These are phyloP conservation scores for Gorilla gorilla DNA, from an alignment of 2,113 vertebrate genomes.

Conservation along the genomic window DNA sequence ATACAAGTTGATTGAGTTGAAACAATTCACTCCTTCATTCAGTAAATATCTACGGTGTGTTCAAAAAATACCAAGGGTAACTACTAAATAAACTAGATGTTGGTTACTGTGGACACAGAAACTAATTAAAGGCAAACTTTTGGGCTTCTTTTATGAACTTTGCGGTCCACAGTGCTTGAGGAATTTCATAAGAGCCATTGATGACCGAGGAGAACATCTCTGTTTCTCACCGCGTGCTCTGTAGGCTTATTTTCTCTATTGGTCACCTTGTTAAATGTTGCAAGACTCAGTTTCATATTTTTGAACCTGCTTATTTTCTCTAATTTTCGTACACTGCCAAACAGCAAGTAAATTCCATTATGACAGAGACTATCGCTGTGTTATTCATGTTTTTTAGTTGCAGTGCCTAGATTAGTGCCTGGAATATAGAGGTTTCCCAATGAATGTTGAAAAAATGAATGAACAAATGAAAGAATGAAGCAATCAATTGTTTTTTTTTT, in stretches of 20 bases:
- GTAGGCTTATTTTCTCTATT: not conserved
- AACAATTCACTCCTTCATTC: not conserved
- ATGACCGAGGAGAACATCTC: rapidly evolving
- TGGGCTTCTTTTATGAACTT: not conserved
- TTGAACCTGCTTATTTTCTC: not conserved
- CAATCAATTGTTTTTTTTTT: not conserved
- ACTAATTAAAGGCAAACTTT: not conserved
- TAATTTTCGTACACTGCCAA: not conserved
- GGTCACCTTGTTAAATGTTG: not conserved
- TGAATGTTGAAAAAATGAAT: not conserved
- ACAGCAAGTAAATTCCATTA: not conserved
- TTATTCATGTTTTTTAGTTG: not conserved
- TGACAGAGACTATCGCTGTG: rapidly evolving
- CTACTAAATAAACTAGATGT: not conserved
- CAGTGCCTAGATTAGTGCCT: not conserved
- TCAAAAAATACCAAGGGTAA: not conserved
- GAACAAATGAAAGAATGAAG: not conserved
- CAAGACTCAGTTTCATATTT: not conserved
- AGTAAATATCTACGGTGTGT: not conserved
- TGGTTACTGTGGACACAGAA: not conserved
- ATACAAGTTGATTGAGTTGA: not conserved
- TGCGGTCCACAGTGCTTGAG: not conserved
- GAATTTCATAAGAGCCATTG: not conserved
- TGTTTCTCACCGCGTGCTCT: not conserved
- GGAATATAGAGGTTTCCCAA: not conserved